These are phyloP conservation scores for Augochlora pura DNA, from an alignment of 1,140 invertebrate genomes.

Conservation along the genomic window DNA sequence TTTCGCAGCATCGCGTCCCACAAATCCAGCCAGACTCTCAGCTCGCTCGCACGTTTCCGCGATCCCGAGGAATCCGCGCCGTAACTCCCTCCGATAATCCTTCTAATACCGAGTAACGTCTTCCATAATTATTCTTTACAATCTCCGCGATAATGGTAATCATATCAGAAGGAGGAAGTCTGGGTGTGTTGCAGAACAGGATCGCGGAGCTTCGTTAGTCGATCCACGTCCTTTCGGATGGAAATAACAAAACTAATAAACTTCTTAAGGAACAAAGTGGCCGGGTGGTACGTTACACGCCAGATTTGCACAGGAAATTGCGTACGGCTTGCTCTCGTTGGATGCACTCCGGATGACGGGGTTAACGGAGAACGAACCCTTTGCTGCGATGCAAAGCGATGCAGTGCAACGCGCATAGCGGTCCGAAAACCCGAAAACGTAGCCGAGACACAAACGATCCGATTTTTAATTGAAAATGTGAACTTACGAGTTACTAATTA, in stretches of 20 bases:
- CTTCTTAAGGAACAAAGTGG: conserved; percentile 25
- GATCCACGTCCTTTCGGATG: conserved; percentile 26
- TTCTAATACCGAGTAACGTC: background rate
- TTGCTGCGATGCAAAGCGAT: too few species aligned
- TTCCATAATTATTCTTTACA: conserved; percentile 27
- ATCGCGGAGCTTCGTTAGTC: conserved; percentile 27
- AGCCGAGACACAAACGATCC: too few species aligned
- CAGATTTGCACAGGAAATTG: conserved; percentile 25
- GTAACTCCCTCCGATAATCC: conserved; percentile 1
- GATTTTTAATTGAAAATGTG: too few species aligned
- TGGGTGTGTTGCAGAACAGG: too few species aligned
- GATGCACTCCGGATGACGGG: conserved; percentile 28
- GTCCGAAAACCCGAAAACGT: too few species aligned
- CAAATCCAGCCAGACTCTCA: too few species aligned
- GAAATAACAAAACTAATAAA: conserved; percentile 47
- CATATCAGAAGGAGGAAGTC: background rate
- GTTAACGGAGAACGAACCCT: conserved; percentile 3
- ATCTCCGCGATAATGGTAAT: conserved; percentile 22
- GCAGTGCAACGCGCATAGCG: too few species aligned
- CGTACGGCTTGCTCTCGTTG: conserved; percentile 30
- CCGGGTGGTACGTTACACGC: background rate
- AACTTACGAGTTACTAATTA: too few species aligned
- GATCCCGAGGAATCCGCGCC: background rate
- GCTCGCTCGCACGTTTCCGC: too few species aligned
- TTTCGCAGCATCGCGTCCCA: too few species aligned